Evolutionary conservation across 2,113 vertebrate genomes (phyloP).

Genomic region (Ophiodon elongatus): DNA sequence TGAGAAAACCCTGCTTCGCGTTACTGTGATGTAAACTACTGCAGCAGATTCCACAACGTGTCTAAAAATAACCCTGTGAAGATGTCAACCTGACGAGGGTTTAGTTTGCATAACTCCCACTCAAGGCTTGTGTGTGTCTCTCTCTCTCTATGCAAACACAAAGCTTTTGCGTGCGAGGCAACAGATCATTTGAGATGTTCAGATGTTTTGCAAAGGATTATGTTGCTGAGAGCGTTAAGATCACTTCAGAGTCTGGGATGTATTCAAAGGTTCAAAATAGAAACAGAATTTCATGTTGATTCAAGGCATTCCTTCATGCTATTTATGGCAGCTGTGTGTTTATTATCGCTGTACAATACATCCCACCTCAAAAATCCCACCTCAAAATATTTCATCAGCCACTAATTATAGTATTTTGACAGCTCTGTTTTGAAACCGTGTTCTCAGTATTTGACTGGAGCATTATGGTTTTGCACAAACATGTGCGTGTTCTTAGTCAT

Average conservation of each 20-base stretch:
- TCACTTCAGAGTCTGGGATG: conserved; percentile 30
- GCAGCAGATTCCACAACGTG: conserved; percentile 42
- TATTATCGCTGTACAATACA: conserved; percentile 53
- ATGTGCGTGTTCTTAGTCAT: conserved; percentile 54
- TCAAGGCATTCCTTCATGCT: conserved; percentile 61
- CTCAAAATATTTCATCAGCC: conserved; percentile 53
- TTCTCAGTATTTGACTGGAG: conserved; percentile 47
- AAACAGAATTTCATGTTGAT: conserved; percentile 55
- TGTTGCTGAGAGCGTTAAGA: conserved; percentile 36
- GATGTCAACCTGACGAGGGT: conserved; percentile 43
- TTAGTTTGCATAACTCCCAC: conserved; percentile 37
- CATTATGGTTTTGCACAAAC: conserved; percentile 65
- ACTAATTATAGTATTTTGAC: conserved; percentile 75
- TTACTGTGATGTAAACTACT: conserved; percentile 73
- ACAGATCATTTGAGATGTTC: conserved; percentile 60
- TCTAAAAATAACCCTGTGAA: conserved; percentile 69
- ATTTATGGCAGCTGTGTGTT: conserved; percentile 61
- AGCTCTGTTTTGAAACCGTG: conserved; percentile 58
- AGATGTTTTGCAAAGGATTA: conserved; percentile 60
- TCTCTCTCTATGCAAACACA: conserved; percentile 50
- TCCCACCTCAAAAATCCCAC: conserved; percentile 62
- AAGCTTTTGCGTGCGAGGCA: conserved; percentile 57
- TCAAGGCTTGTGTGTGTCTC: conserved; percentile 21
- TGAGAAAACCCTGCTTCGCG: conserved; percentile 19
- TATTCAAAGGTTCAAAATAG: conserved; percentile 58